These are phyloP conservation scores for Amphipoea lucens DNA, from an alignment of 2,888 invertebrate genomes.

Conservation along the genomic window DNA sequence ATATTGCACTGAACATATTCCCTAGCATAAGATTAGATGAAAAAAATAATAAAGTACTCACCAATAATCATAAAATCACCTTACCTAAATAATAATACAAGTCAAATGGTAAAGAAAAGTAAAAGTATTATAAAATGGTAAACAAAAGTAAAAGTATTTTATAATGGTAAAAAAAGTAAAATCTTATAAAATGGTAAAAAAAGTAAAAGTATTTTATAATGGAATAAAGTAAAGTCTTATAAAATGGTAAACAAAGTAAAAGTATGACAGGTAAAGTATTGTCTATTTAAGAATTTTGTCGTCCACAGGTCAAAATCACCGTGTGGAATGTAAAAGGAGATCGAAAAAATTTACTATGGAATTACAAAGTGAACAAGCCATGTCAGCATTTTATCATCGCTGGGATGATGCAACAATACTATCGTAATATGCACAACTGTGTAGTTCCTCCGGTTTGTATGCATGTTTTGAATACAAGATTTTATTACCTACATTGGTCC, in stretches of 20 bases:
- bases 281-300: background rate
- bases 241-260: background rate
- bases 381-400: slow-evolving; percentile 64
- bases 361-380: slow-evolving; percentile 65
- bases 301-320: slow-evolving; percentile 34
- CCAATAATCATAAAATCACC: background rate
- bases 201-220: background rate
- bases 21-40: background rate
- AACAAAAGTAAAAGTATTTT: background rate
- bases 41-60: background rate
- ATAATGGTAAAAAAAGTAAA: background rate
- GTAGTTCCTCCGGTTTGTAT: slow-evolving; percentile 54
- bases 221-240: no score
- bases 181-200: background rate
- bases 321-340: slow-evolving; percentile 53
- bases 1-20: background rate
- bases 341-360: slow-evolving; percentile 57
- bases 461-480: slow-evolving; percentile 17
- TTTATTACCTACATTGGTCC: slow-evolving; percentile 3
- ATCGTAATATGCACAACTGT: slow-evolving; percentile 44
- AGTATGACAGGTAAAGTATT: background rate
- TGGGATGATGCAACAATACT: slow-evolving; percentile 32
- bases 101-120: background rate
- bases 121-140: no score
- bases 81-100: background rate